Base-by-base conservation (phyloP, 2,797 vertebrate genomes). In the Tinamus major region DNA sequence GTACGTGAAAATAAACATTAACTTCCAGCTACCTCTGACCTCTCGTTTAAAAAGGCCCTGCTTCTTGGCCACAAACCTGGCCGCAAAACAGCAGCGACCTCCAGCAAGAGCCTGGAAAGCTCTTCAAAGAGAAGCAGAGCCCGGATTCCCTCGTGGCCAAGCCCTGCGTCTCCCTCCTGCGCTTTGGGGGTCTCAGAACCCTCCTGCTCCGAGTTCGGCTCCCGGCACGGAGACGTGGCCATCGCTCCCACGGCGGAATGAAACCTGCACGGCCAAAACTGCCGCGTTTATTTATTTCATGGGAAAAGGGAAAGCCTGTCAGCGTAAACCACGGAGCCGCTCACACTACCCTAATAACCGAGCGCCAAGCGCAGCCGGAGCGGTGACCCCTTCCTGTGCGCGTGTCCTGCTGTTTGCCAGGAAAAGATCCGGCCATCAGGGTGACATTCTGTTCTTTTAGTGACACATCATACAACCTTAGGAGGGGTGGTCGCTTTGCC, bases 251-350 rank as follows among this genome's bases (percentile, higher is more conserved):
- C 39, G 39, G 39, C 4, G 68, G 58, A 91, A 89, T 31, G 27
- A 92, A 80, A 82, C 68, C 44, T 27, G 63, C 27, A 44, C 7
- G 77, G 51, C 44, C 69, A 37, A 82, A 72, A 68, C 21, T 70
- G 26, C 39, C 86, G 14, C 37, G 72, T 68, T 65, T 69, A 82
- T 35, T 85, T 91, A 64, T 14, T 35, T 89, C 63, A 67, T 68
- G 65, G 75, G 46, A 46, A 31, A 80, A 56, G 4, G 33, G 7
- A 74, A 70, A 85, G 84, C 29, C 16, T 41, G 21, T 41, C 53
- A 33, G 4, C 18, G 11, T 44, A 67, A 26, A 49, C 7, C 4
- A 58, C 24, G 70, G n/a, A 78, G 74, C 58, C 5, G 31, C 51
- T 58, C 37, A 70, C 79, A 46, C 13, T 58, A 49, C 16, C 58